Evolutionary conservation across 2,888 invertebrate species (phyloP).

Genomic region (Cryptocheilus praepositus): DNA sequence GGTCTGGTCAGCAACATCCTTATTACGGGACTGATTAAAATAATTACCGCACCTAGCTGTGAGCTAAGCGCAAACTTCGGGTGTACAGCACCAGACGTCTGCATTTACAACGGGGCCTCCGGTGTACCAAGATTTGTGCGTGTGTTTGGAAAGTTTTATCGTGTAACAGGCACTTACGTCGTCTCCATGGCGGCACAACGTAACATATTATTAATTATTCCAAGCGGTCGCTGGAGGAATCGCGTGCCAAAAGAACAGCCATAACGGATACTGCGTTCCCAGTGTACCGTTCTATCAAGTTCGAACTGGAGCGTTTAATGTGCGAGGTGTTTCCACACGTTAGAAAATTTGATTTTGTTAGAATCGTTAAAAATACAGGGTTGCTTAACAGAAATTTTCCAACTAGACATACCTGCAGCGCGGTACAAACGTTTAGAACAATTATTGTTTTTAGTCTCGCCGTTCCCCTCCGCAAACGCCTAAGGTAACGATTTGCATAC

Average conservation of each 20-base stretch:
- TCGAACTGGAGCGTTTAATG: not conserved
- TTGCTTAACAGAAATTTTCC: no score
- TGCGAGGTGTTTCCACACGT: no score
- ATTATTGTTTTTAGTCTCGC: no score
- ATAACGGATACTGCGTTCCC: no score
- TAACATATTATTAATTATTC: not conserved
- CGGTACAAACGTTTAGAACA: no score
- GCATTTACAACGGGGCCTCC: not conserved
- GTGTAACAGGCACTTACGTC: constrained; percentile 11
- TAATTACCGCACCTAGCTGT: constrained; percentile 42
- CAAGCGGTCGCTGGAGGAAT: not conserved
- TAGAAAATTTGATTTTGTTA: no score
- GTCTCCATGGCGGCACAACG: no score
- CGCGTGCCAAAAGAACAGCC: not conserved
- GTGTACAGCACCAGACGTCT: not conserved
- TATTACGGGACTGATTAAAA: constrained; percentile 57
- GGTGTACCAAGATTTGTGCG: not conserved
- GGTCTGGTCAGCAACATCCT: constrained; percentile 46
- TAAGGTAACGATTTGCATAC: constrained; percentile 28
- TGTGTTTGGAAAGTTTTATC: constrained; percentile 12
- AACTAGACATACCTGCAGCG: no score
- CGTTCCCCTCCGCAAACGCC: not conserved
- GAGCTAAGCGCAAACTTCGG: constrained; percentile 19
- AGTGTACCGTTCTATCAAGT: no score
- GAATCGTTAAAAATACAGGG: no score